These are phyloP conservation scores for Yasuhikotakia modesta DNA, from an alignment of 2,797 vertebrate species.

Conservation along the genomic window DNA sequence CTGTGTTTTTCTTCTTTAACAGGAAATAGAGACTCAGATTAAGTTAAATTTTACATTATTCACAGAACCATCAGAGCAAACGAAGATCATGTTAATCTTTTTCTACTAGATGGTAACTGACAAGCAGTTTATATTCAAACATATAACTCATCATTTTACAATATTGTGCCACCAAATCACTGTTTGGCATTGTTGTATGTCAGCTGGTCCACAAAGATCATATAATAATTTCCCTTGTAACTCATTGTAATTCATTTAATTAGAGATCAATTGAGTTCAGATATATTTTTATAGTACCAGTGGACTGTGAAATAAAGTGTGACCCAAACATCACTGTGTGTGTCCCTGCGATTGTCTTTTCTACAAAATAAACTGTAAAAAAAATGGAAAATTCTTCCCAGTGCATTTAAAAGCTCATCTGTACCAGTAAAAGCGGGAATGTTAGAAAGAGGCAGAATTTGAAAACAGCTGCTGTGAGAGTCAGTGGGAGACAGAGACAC, in stretches of 20 bases:
- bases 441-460: conserved; percentile 52
- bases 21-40: conserved; percentile 12
- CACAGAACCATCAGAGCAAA: background rate
- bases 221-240: background rate
- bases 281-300: conserved; percentile 23
- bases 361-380: conserved; percentile 14
- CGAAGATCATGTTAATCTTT: conserved; percentile 46
- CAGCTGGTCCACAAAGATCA: background rate
- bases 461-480: conserved; percentile 61
- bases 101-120: conserved; percentile 62
- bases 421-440: conserved; percentile 9
- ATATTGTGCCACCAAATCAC: conserved; percentile 10
- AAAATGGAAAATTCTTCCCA: conserved; percentile 19
- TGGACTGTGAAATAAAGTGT: conserved; percentile 14
- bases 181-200: conserved; percentile 14
- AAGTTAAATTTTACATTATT: background rate
- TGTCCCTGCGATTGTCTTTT: background rate
- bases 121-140: conserved; percentile 44
- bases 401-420: conserved; percentile 19
- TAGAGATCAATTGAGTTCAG: conserved; percentile 2
- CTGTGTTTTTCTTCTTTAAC: background rate
- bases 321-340: background rate
- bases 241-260: too few relatives aligned
- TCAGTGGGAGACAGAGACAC: conserved; percentile 54
- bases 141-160: too few relatives aligned